Percentiles rank a stretch among this genome's conserved stretches.
These are phyloP conservation scores for Himalopsyche kuldschensis DNA, from an alignment of 2,888 invertebrate genomes.

Conservation along the genomic window DNA sequence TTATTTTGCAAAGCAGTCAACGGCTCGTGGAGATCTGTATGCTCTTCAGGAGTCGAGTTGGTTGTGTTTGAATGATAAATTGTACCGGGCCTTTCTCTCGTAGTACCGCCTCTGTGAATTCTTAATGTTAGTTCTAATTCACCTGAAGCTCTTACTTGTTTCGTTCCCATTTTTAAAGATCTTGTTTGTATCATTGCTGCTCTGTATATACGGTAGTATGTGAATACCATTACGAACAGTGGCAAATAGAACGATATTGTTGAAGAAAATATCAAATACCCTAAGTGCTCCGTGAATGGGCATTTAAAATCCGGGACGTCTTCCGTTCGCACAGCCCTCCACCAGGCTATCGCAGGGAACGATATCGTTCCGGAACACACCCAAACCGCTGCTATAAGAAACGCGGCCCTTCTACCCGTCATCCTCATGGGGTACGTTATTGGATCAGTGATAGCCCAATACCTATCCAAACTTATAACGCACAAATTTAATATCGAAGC, in stretches of 20 bases:
- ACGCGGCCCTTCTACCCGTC: conserved; percentile 83
- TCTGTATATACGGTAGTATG: conserved; percentile 93
- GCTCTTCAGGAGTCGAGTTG: conserved; percentile 68
- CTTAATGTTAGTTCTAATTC: conserved; percentile 86
- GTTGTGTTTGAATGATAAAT: conserved; percentile 53
- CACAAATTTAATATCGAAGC: conserved; percentile 97
- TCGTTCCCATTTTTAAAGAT: conserved; percentile 87
- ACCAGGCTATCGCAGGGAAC: conserved; percentile 97
- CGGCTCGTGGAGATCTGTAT: conserved; percentile 67
- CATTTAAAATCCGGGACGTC: conserved; percentile 84
- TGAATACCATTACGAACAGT: conserved; percentile 95
- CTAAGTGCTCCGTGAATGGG: conserved; percentile 94
- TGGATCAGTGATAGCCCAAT: conserved; percentile 99
- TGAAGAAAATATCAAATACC: conserved; percentile 96
- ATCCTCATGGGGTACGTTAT: conserved; percentile 95
- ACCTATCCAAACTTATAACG: conserved; percentile 93
- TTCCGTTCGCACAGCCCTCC: conserved; percentile 83
- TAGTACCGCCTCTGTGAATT: conserved; percentile 89
- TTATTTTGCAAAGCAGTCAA: conserved; percentile 77
- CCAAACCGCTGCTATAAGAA: conserved; percentile 94
- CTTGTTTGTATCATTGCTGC: conserved; percentile 92
- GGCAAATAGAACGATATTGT: conserved; percentile 98
- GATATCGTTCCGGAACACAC: conserved; percentile 95
- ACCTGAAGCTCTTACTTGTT: conserved; percentile 84
- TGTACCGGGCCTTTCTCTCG: conserved; percentile 62